Evolutionary conservation across 2,113 vertebrate genomes (phyloP), one percentile per base, ranked within the genome.

Genomic region (Excalfactoria chinensis): DNA sequence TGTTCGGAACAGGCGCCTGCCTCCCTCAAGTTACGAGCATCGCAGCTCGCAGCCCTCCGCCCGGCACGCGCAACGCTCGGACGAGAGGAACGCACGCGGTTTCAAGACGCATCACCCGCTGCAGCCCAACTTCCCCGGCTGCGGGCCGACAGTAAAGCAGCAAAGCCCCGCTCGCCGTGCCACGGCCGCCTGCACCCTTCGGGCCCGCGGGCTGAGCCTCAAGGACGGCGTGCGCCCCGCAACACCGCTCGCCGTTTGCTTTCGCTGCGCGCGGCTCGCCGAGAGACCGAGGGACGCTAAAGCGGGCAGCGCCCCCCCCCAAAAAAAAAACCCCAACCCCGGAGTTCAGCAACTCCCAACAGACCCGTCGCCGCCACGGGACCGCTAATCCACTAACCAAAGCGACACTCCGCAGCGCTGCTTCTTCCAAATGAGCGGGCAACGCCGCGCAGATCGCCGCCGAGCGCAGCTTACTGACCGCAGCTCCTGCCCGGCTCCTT

Each of bases 211-310:
- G 0, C 60, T 30, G 1, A 2, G 2, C 62, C 66, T 19, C 41
- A 5, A 13, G 78, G 77, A 55, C 85, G 37, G 58, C 41, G 41
- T 4, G 0, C 7, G 7, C 15, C 3, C 58, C 0, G 46, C 3
- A 1, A 13, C 21, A 0, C 79, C 3, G 21, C 85, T 16, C 9
- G 51, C 0, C 0, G 2, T 6, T 5, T 2, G 2, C 5, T 22
- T 13, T 3, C 4, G 58, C 43, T 35, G 0, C 0, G 32, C 32
- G 3, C 49, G 2, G 49, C 5, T 11, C 60, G 3, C 55, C 0
- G 63, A 84, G 40, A 58, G 44, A 58, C 53, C 23, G 15, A 64
- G 34, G 63, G 5, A 32, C 59, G 0, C 2, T 4, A 22, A 28
- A 12, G 43, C 63, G 75, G 71, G 63, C 59, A 13, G 59, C 15